Conservation (phyloP, 2,113 vertebrate species). For the Aleadryas rufinucha region DNA sequence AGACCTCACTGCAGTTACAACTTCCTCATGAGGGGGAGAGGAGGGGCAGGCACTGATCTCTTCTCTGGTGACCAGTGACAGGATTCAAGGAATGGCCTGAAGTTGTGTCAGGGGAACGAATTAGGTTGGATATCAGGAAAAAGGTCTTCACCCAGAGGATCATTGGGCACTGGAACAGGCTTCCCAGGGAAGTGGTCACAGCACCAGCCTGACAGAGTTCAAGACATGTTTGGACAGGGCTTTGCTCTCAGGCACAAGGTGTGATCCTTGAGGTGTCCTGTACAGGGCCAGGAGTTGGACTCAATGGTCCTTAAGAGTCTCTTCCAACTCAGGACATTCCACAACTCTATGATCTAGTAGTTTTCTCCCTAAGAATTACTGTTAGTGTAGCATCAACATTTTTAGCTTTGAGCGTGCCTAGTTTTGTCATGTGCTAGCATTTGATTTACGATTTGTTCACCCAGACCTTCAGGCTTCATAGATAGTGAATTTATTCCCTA, state of each 20-base stretch:
- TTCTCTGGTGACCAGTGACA: background rate
- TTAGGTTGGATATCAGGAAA: background rate
- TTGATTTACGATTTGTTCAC: conserved; percentile 47
- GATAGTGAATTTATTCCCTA: conserved; percentile 19
- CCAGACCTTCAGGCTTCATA: background rate
- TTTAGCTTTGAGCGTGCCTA: background rate
- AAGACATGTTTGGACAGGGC: rapidly evolving
- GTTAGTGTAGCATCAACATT: background rate
- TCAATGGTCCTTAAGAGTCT: background rate
- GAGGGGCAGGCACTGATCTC: background rate
- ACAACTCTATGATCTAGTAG: background rate
- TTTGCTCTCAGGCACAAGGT: rapidly evolving
- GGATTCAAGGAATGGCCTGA: background rate
- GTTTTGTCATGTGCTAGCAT: background rate
- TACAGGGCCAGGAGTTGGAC: background rate
- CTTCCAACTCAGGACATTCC: background rate
- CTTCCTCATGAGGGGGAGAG: rapidly evolving
- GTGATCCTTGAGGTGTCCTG: background rate
- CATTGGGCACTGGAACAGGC: background rate
- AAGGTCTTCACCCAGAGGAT: background rate
- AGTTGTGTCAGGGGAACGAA: background rate
- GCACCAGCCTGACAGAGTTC: background rate
- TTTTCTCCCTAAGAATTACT: conserved; percentile 2
- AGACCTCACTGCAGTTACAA: background rate
- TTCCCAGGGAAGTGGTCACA: background rate